Conservation (phyloP, 2,113 vertebrate genomes). For the Anser cygnoides region DNA sequence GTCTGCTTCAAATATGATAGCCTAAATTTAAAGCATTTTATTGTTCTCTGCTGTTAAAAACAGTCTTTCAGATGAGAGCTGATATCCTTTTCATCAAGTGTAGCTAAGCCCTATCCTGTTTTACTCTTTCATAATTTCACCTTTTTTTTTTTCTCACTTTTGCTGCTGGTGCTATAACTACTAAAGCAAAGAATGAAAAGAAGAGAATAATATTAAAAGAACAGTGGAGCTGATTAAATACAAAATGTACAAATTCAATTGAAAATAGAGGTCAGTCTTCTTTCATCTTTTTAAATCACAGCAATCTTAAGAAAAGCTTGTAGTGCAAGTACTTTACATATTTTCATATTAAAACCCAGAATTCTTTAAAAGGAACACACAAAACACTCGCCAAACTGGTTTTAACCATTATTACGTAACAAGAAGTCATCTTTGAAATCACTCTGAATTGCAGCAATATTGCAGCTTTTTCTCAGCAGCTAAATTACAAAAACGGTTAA, state of each 20-base stretch:
- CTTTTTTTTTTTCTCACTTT: not conserved
- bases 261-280: not conserved
- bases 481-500: not conserved
- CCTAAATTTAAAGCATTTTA: not conserved
- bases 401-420: not conserved
- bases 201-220: not conserved
- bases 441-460: not conserved
- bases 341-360: not conserved
- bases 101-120: not conserved
- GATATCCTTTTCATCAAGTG: not conserved
- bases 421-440: not conserved
- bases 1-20: not conserved
- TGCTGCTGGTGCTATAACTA: not conserved
- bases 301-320: not conserved
- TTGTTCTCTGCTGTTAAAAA: not conserved
- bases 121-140: not conserved
- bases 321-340: fast-evolving
- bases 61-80: not conserved
- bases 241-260: not conserved
- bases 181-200: not conserved
- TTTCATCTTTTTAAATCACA: not conserved
- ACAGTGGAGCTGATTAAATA: not conserved
- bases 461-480: not conserved
- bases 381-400: not conserved
- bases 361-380: not conserved